Conservation (phyloP, 2,888 invertebrate species). For the Eulithis testata region DNA sequence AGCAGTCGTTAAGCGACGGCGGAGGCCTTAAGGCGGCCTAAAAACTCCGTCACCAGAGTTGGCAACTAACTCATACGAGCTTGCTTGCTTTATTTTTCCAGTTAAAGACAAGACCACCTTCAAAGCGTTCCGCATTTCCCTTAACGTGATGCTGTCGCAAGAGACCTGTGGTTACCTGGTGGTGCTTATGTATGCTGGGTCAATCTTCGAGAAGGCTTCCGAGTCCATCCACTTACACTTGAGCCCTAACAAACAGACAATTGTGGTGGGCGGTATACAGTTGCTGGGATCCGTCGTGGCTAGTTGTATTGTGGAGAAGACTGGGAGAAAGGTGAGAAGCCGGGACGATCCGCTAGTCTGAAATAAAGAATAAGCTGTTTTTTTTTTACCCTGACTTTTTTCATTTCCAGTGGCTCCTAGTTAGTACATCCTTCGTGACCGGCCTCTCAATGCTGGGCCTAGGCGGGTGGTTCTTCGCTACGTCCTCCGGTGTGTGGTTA, state of each 20-base stretch:
- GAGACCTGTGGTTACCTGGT: slow-evolving; percentile 80
- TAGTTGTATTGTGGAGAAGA: slow-evolving; percentile 77
- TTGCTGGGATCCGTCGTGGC: slow-evolving; percentile 75
- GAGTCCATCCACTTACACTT: slow-evolving; percentile 74
- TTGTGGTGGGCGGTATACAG: slow-evolving; percentile 75
- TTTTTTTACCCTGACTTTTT: background rate
- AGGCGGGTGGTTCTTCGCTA: slow-evolving; percentile 76
- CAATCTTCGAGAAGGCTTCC: slow-evolving; percentile 77
- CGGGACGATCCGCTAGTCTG: too few species aligned
- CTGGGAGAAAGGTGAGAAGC: slow-evolving; percentile 79
- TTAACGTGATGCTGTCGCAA: slow-evolving; percentile 79
- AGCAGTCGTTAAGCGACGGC: too few species aligned
- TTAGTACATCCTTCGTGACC: slow-evolving; percentile 71
- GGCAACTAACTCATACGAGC: too few species aligned
- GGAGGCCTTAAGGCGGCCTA: too few species aligned
- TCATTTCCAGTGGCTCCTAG: slow-evolving; percentile 72
- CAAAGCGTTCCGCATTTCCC: slow-evolving; percentile 75
- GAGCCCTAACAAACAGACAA: slow-evolving; percentile 79
- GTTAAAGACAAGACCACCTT: slow-evolving; percentile 77
- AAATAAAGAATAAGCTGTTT: too few species aligned
- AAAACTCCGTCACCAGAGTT: too few species aligned
- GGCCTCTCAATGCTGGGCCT: slow-evolving; percentile 74
- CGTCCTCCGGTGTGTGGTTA: slow-evolving; percentile 64
- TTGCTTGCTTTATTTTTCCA: slow-evolving; percentile 48
- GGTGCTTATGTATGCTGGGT: slow-evolving; percentile 79